Evolutionary conservation across 2,113 vertebrate species (phyloP), one percentile per base, ranked within the genome.

Genomic region (Poicephalus gulielmi): DNA sequence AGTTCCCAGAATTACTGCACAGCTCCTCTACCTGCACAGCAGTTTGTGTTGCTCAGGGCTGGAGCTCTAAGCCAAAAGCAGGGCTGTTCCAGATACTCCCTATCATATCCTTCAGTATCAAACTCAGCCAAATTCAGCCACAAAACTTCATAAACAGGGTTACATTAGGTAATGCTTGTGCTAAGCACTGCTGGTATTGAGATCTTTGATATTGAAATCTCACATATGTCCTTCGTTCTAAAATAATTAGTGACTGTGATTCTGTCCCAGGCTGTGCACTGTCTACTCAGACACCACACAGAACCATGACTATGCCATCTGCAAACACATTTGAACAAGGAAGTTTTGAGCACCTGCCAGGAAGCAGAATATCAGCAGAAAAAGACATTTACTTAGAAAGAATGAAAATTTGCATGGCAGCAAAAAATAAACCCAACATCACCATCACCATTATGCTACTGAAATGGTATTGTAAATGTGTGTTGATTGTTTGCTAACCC

Each of bases 261-360:
- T 95, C 74, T 85, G 92, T 94, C 87, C 74, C 81, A 88, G 91
- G 83, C 86, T 94, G 78, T 64, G 80, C 83, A 50, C 50, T 79
- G 55, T 83, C 80, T 94, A 35, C 79, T 83, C 76, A 85, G 86
- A 57, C 87, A 79, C 47, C 66, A 62, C 70, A 66, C 81, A 91
- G 55, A 95, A 92, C 44, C 78, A 79, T 15, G 69, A 18, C 69
- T 70, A 43, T 46, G 52, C 94, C 92, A 94, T 96, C 91, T 93
- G 93, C 92, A 97, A 83, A 92, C 50, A 83, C 79, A 92, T 78
- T 91, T 57, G 92, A 94, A 90, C 39, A 74, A 94, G 83, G 70
- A 83, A 91, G 41, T 91, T 89, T 90, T 94, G 91, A 88, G 79
- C 93, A 96, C 70, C 83, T 94, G 95, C 94, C 90, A 96, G 90